Evolutionary conservation across 2,113 vertebrate species (phyloP).

Genomic region (Oncorhynchus keta): DNA sequence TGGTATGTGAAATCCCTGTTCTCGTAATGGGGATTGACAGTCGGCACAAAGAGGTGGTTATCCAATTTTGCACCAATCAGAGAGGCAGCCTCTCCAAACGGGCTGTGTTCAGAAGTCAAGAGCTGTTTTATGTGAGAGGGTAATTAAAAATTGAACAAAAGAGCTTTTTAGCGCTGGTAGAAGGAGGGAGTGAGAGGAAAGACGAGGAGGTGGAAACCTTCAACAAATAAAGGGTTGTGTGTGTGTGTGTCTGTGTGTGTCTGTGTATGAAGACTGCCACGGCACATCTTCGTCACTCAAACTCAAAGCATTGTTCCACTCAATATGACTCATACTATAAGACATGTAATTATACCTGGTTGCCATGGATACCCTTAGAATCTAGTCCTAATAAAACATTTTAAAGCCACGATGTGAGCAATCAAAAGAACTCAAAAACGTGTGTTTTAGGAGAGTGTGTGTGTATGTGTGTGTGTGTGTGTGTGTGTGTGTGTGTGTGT

Average conservation of each 20-base stretch:
- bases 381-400: neutral
- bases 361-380: neutral
- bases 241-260: neutral
- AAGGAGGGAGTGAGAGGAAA: slow-evolving; percentile 36
- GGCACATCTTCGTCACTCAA: neutral
- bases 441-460: neutral
- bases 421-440: neutral
- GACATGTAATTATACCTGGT: neutral
- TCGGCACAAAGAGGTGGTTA: slow-evolving; percentile 53
- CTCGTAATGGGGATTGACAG: slow-evolving; percentile 46
- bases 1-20: slow-evolving; percentile 30
- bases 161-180: slow-evolving; percentile 57
- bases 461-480: slow-evolving; percentile 6
- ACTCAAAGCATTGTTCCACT: neutral
- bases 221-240: slow-evolving; percentile 16
- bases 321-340: neutral
- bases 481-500: neutral
- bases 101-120: slow-evolving; percentile 59
- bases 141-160: slow-evolving; percentile 75
- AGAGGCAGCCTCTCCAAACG: slow-evolving; percentile 49
- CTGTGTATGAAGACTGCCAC: slow-evolving; percentile 28
- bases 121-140: slow-evolving; percentile 60
- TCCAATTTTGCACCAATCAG: slow-evolving; percentile 59
- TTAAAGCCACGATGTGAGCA: neutral
- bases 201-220: slow-evolving; percentile 34